Conservation (phyloP, 2,113 vertebrate genomes). For the Nicator chloris region DNA sequence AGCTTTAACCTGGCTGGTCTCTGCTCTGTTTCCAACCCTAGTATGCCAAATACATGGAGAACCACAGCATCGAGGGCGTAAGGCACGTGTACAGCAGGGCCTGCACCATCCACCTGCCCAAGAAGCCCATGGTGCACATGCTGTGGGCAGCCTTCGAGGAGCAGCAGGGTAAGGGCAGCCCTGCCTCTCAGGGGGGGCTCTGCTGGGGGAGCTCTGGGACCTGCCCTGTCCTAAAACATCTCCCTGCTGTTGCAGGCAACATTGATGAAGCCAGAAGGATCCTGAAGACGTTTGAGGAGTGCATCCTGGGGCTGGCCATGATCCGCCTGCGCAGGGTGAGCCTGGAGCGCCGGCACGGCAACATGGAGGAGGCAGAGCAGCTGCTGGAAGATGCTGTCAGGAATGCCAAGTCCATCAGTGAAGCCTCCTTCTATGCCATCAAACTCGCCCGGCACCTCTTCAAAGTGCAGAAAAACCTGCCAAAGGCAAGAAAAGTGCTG, state of each 20-base stretch:
- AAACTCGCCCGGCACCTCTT: constrained; percentile 90
- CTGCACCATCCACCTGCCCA: constrained; percentile 91
- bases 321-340: constrained; percentile 92
- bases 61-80: constrained; percentile 93
- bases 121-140: constrained; percentile 92
- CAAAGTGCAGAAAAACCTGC: constrained; percentile 89
- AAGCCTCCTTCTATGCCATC: constrained; percentile 91
- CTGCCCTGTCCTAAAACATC: not conserved
- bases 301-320: constrained; percentile 88
- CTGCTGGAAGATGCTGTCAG: constrained; percentile 89
- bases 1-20: constrained; percentile 71
- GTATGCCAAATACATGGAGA: constrained; percentile 99
- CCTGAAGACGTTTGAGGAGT: constrained; percentile 85
- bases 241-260: constrained; percentile 76
- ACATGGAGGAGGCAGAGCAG: constrained; percentile 88
- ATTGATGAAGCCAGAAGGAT: constrained; percentile 90
- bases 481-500: constrained; percentile 91
- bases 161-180: constrained; percentile 86
- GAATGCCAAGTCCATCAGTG: constrained; percentile 79
- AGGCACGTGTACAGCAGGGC: constrained; percentile 96
- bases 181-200: not conserved
- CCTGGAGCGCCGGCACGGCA: constrained; percentile 92
- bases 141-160: constrained; percentile 98
- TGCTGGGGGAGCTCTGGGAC: not conserved
- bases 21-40: constrained; percentile 82